A percentile compares a stretch with the other conserved stretches of the same genome.
Conservation (phyloP, 1,140 invertebrate species). For the Dreissena polymorpha region DNA sequence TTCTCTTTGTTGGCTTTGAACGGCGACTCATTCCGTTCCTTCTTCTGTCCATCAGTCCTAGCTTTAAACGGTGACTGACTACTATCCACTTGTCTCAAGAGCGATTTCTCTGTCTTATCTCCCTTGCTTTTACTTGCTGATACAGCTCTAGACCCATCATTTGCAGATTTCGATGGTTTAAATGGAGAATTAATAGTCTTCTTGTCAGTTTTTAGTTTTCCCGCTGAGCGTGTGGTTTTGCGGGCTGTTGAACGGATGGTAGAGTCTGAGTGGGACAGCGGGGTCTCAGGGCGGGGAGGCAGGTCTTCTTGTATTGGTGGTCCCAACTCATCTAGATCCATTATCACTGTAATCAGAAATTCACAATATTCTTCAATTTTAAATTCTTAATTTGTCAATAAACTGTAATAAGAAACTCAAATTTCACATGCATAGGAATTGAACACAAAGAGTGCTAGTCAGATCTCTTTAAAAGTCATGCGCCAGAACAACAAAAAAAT, state of each 20-base stretch:
- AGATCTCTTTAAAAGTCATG: too few species aligned
- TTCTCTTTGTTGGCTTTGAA: slow-evolving; percentile 38
- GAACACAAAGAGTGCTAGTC: too few species aligned
- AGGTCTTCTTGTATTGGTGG: slow-evolving; percentile 22
- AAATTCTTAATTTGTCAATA: too few species aligned
- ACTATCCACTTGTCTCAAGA: slow-evolving; percentile 18
- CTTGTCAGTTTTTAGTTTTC: not conserved
- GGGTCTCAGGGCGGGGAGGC: slow-evolving; percentile 13
- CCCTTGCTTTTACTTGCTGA: slow-evolving; percentile 12
- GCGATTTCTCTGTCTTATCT: slow-evolving; percentile 22
- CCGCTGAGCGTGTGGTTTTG: slow-evolving; percentile 3
- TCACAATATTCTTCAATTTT: too few species aligned
- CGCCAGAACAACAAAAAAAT: too few species aligned
- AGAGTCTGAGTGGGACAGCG: slow-evolving; percentile 26
- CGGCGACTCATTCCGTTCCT: slow-evolving; percentile 14
- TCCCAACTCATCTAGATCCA: slow-evolving; percentile 50
- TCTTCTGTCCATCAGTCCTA: not conserved
- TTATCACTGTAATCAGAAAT: slow-evolving; percentile 25
- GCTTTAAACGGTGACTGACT: slow-evolving; percentile 45
- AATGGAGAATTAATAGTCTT: slow-evolving; percentile 11
- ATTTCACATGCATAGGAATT: too few species aligned
- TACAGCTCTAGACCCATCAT: not conserved
- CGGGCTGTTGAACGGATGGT: slow-evolving; percentile 37
- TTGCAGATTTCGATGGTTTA: slow-evolving; percentile 11
- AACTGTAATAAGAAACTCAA: too few species aligned